phyloP scores from a whole-genome alignment of 30 jellyfish, hydroid and myxozoan species.

The Hydractinia symbiolongicarpus region DNA sequence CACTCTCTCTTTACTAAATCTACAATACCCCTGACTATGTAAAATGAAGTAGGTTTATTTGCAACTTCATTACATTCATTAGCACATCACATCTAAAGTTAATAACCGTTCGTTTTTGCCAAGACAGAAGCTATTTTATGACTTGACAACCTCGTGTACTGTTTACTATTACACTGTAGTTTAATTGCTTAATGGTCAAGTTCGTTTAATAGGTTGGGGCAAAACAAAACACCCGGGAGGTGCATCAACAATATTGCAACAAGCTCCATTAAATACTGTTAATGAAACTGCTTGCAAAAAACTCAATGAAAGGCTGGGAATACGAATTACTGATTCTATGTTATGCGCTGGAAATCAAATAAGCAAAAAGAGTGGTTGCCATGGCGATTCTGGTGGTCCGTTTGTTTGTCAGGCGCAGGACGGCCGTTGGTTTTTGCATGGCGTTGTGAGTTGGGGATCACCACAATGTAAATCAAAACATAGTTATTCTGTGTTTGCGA shows the following conservation, averaged over 20 bases:
- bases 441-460: conserved; percentile 46
- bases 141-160: too few species aligned
- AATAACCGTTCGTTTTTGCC: too few species aligned
- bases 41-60: too few species aligned
- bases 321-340: neutral
- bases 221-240: conserved; percentile 6
- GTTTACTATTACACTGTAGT: neutral
- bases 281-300: conserved; percentile 15
- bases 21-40: too few species aligned
- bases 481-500: conserved; percentile 28
- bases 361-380: conserved; percentile 22
- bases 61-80: too few species aligned
- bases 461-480: conserved; percentile 24
- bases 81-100: too few species aligned
- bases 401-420: conserved; percentile 22
- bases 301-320: neutral
- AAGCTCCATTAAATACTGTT: conserved; percentile 30
- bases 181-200: neutral
- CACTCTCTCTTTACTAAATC: too few species aligned
- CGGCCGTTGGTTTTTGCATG: conserved; percentile 25
- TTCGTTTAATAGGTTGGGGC: conserved; percentile 51
- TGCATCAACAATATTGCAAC: conserved; percentile 38
- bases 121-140: too few species aligned
- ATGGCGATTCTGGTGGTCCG: conserved; percentile 46
- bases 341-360: conserved; percentile 23